Conservation (phyloP, 2,113 vertebrate species). For the Anolis carolinensis region DNA sequence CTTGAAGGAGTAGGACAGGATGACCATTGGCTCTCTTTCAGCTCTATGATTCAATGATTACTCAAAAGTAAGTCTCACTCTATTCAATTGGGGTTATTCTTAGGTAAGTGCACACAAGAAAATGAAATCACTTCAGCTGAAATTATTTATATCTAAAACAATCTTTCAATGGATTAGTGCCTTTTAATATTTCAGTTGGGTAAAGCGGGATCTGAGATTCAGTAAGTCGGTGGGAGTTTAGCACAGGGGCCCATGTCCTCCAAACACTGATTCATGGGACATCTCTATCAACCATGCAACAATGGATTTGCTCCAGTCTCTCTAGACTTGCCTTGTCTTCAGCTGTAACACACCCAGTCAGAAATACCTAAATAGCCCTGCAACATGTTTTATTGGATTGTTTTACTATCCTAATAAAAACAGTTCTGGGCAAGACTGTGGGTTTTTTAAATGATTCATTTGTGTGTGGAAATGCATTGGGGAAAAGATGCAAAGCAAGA, state of each 20-base stretch:
- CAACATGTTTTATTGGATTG: conserved; percentile 74
- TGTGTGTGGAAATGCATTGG: conserved; percentile 67
- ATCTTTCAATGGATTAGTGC: background rate
- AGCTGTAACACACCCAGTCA: conserved; percentile 69
- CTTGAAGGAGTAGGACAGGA: too few relatives aligned
- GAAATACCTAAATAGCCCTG: conserved; percentile 71
- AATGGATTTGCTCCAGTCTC: conserved; percentile 26
- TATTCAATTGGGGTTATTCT: background rate
- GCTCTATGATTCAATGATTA: too few relatives aligned
- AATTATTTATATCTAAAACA: background rate
- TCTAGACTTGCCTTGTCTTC: conserved; percentile 54
- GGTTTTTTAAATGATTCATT: conserved; percentile 71
- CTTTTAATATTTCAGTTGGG: background rate
- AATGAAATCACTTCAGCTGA: background rate
- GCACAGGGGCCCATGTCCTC: background rate
- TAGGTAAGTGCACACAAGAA: background rate
- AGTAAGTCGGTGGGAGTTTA: background rate
- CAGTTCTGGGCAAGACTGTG: conserved; percentile 69
- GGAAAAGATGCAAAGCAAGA: conserved; percentile 60
- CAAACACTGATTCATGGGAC: background rate
- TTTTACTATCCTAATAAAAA: conserved; percentile 73
- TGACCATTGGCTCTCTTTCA: too few relatives aligned
- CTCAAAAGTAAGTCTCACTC: background rate
- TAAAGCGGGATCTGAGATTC: background rate
- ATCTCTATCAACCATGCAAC: conserved; percentile 23